phyloP scores from a whole-genome alignment of 2,113 vertebrate species.

The Phylloscopus trochiloides region DNA sequence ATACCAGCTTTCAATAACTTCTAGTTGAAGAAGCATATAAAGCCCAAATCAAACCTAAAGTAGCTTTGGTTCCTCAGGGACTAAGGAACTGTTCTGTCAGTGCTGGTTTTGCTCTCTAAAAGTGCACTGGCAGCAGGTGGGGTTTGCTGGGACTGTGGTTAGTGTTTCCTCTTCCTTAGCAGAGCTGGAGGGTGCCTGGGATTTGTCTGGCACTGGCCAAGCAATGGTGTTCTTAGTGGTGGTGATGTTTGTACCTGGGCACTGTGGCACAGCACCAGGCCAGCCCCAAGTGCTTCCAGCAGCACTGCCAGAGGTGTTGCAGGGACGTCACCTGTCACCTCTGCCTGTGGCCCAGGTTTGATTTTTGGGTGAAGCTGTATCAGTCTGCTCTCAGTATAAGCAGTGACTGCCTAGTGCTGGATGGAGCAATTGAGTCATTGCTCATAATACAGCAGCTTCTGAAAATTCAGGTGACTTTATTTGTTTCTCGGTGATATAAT shows the following conservation, averaged over 20 bases:
- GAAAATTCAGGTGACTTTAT: constrained; percentile 60
- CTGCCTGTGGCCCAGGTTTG: not conserved
- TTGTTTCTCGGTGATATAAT: constrained; percentile 64
- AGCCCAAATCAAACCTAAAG: not conserved
- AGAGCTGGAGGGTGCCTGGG: not conserved
- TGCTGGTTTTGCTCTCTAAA: not conserved
- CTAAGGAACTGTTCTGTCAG: fast-evolving
- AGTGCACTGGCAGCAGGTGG: fast-evolving
- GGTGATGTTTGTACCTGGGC: not conserved
- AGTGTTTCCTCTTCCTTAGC: not conserved
- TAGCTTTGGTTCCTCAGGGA: not conserved
- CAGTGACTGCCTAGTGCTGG: not conserved
- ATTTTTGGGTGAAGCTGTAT: not conserved
- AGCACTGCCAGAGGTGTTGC: not conserved
- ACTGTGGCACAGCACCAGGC: not conserved
- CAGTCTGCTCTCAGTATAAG: not conserved
- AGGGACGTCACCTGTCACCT: not conserved
- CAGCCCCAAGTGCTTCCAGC: not conserved
- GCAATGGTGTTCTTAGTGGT: fast-evolving
- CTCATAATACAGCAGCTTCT: not conserved
- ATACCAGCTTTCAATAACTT: not conserved
- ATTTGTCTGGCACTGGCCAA: not conserved
- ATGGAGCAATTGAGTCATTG: not conserved
- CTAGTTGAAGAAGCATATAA: not conserved
- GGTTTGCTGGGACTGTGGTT: not conserved